A percentile compares a stretch with the other conserved stretches of the same genome.
phyloP scores from a whole-genome alignment of 2,113 vertebrate genomes.

The Hippocampus mohnikei region DNA sequence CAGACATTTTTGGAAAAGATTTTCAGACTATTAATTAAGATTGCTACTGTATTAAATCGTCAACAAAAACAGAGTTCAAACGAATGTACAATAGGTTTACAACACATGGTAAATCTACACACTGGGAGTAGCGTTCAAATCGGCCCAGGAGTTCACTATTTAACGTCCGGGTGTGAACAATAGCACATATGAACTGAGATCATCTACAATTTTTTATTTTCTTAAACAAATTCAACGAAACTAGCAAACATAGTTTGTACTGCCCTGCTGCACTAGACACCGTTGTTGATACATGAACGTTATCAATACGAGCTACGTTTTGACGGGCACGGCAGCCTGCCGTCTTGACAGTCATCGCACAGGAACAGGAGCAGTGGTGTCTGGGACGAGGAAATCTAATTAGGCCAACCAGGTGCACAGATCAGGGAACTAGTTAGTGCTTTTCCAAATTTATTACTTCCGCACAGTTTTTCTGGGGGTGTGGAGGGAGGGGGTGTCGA shows the following conservation, averaged over 20 bases:
- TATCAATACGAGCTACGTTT: constrained; percentile 14
- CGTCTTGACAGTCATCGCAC: constrained; percentile 21
- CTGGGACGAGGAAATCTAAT: constrained; percentile 82
- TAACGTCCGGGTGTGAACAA: too few relatives aligned
- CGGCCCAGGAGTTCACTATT: neutral
- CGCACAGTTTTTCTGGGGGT: constrained; percentile 68
- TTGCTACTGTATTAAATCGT: too few relatives aligned
- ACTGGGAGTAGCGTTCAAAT: too few relatives aligned
- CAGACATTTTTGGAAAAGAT: too few relatives aligned
- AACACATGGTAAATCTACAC: too few relatives aligned
- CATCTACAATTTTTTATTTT: too few relatives aligned
- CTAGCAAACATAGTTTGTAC: neutral
- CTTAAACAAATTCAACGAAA: neutral
- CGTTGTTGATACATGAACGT: neutral
- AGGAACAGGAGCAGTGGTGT: constrained; percentile 65
- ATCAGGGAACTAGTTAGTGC: constrained; percentile 85
- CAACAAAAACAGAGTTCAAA: too few relatives aligned
- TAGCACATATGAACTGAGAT: too few relatives aligned
- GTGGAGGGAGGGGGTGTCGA: constrained; percentile 69
- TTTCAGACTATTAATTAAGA: too few relatives aligned
- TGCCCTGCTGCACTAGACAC: neutral
- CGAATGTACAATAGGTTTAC: too few relatives aligned
- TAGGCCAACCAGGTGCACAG: constrained; percentile 93
- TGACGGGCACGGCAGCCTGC: constrained; percentile 26
- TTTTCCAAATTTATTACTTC: constrained; percentile 94